A percentile compares a stretch with the other conserved stretches of the same genome.
These are phyloP conservation scores for Eulemur rubriventer DNA, from an alignment of 2,797 vertebrate species.

Conservation along the genomic window DNA sequence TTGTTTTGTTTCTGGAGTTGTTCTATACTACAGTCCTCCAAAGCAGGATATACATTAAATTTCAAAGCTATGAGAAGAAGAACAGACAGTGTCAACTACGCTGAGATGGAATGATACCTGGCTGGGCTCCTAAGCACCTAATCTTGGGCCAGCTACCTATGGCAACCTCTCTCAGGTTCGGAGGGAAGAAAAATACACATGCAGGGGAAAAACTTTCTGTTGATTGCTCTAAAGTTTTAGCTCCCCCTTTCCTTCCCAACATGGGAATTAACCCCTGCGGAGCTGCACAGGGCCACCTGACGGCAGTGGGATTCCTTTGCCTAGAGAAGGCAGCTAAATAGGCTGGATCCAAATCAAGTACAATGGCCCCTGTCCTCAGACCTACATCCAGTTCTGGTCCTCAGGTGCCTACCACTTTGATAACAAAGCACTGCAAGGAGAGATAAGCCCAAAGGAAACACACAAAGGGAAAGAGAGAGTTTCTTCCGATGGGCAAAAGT, in stretches of 20 bases:
- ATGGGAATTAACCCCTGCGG: not conserved
- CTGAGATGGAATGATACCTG: not conserved
- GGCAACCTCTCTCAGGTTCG: not conserved
- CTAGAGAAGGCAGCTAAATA: not conserved
- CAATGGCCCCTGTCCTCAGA: not conserved
- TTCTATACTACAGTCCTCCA: not conserved
- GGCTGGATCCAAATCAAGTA: not conserved
- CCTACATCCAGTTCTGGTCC: not conserved
- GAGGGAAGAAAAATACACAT: not conserved
- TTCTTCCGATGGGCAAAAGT: not conserved
- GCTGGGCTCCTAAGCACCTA: not conserved
- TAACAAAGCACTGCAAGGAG: not conserved
- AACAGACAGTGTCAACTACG: not conserved
- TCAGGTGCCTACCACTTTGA: not conserved
- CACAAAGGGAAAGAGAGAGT: not conserved
- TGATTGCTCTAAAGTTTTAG: not conserved
- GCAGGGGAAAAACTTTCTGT: not conserved
- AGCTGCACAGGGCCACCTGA: not conserved
- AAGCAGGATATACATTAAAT: not conserved
- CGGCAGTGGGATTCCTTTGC: not conserved
- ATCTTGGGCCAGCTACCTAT: not conserved
- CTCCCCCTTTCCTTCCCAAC: not conserved
- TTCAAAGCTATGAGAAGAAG: not conserved
- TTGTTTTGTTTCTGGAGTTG: not conserved
- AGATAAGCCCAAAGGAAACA: not conserved